Evolutionary conservation across 2,888 invertebrate genomes (phyloP).

Genomic region (Chymomyza fuscimana): DNA sequence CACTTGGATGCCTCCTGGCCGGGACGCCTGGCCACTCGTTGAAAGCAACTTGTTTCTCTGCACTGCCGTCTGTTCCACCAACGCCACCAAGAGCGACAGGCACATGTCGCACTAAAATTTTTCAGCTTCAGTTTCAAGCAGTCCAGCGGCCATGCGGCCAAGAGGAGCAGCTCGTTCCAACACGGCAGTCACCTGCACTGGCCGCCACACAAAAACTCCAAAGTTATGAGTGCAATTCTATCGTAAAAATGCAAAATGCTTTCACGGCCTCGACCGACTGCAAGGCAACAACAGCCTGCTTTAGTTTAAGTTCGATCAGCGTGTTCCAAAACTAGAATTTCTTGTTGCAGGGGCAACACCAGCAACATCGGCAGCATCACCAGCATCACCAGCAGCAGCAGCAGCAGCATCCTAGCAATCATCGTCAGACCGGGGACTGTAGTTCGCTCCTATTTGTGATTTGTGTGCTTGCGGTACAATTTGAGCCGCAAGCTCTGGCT

Average conservation of each 20-base stretch:
- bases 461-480: slow-evolving; percentile 73
- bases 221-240: slow-evolving; percentile 74
- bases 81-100: slow-evolving; percentile 53
- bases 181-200: slow-evolving; percentile 15
- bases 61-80: slow-evolving; percentile 15
- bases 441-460: slow-evolving; percentile 49
- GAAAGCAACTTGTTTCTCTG: slow-evolving; percentile 48
- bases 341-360: slow-evolving; percentile 59
- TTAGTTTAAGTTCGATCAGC: slow-evolving; percentile 56
- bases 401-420: slow-evolving; percentile 32
- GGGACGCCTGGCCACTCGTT: slow-evolving; percentile 8
- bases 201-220: slow-evolving; percentile 34
- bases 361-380: slow-evolving; percentile 47
- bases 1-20: not conserved
- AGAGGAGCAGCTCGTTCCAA: not conserved
- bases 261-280: slow-evolving; percentile 47
- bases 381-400: slow-evolving; percentile 28
- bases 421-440: slow-evolving; percentile 19
- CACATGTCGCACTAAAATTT: slow-evolving; percentile 65
- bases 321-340: slow-evolving; percentile 63
- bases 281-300: slow-evolving; percentile 39
- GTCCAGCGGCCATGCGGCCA: not conserved
- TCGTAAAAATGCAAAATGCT: slow-evolving; percentile 75
- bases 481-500: slow-evolving; percentile 70
- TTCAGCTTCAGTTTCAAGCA: slow-evolving; percentile 35